These are phyloP conservation scores for Rhinolophus sinicus DNA, from an alignment of 2,113 vertebrate genomes.

Conservation along the genomic window DNA sequence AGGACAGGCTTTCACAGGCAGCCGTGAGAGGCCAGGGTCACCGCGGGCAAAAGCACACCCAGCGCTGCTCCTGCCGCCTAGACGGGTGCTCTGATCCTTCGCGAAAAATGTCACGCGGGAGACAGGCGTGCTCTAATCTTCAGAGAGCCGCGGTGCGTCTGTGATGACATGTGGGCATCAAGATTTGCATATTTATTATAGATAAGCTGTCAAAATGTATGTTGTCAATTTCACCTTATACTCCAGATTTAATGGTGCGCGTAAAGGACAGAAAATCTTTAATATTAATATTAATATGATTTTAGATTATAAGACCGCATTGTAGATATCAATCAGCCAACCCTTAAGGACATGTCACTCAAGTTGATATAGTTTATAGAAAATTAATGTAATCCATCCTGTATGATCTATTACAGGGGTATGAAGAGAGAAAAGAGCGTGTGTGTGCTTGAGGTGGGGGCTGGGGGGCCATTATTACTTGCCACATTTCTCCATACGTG, in stretches of 20 bases:
- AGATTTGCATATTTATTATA: conserved; percentile 92
- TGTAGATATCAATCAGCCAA: conserved; percentile 89
- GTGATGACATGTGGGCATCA: conserved; percentile 86
- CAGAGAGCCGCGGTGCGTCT: conserved; percentile 82
- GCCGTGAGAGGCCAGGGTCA: conserved; percentile 66
- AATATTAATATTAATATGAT: conserved; percentile 93
- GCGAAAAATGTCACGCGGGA: conserved; percentile 84
- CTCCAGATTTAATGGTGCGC: conserved; percentile 88
- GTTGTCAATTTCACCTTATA: conserved; percentile 90
- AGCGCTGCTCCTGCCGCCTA: conserved; percentile 75
- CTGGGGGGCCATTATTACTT: conserved; percentile 1
- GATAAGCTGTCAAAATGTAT: conserved; percentile 91
- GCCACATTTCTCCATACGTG: conserved; percentile 6
- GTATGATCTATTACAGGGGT: conserved; percentile 81
- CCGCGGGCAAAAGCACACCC: conserved; percentile 68
- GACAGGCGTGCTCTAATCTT: conserved; percentile 86
- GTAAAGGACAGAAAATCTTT: conserved; percentile 92
- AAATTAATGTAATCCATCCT: conserved; percentile 88
- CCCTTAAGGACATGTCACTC: conserved; percentile 89
- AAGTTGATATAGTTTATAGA: conserved; percentile 89
- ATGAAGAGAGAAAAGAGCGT: not conserved
- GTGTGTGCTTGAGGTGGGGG: not conserved
- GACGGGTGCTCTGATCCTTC: conserved; percentile 83
- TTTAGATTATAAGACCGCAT: conserved; percentile 89
- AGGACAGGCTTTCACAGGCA: conserved; percentile 63